These are phyloP conservation scores for Amitus sp. DNA, from an alignment of 2,888 invertebrate species.

Conservation along the genomic window DNA sequence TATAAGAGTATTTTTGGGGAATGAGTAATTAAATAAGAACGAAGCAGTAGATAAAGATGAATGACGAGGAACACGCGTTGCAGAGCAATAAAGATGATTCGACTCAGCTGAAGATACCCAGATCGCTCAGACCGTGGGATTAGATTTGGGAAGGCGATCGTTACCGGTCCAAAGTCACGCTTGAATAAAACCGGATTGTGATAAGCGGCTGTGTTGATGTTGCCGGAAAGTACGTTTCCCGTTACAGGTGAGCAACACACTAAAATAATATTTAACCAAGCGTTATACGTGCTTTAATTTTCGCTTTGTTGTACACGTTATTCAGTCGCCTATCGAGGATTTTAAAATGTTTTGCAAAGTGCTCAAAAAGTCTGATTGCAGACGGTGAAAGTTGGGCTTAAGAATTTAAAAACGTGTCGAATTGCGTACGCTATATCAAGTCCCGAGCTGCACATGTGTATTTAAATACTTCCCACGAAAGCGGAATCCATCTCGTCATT, in stretches of 20 bases:
- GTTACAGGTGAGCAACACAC: constrained; percentile 58
- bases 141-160: constrained; percentile 21
- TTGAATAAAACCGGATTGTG: constrained; percentile 34
- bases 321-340: too few species aligned
- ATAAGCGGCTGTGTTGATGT: constrained; percentile 56
- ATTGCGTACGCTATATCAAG: constrained; percentile 32
- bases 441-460: constrained; percentile 20
- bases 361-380: too few species aligned
- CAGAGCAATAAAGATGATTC: constrained; percentile 9
- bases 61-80: neutral
- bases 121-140: constrained; percentile 15
- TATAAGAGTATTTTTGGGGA: too few species aligned
- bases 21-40: too few species aligned
- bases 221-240: constrained; percentile 65
- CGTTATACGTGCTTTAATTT: too few species aligned
- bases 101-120: constrained; percentile 1
- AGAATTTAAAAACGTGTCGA: constrained; percentile 2
- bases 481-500: constrained; percentile 33
- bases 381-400: neutral
- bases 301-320: too few species aligned
- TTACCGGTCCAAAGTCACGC: constrained; percentile 26
- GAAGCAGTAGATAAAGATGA: neutral
- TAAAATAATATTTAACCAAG: constrained; percentile 8
- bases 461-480: constrained; percentile 40
- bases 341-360: too few species aligned